Percentiles rank a stretch among this genome's conserved stretches.
Conservation (phyloP, 92 coral and sea anemone genomes). For the Siderastrea siderea region DNA sequence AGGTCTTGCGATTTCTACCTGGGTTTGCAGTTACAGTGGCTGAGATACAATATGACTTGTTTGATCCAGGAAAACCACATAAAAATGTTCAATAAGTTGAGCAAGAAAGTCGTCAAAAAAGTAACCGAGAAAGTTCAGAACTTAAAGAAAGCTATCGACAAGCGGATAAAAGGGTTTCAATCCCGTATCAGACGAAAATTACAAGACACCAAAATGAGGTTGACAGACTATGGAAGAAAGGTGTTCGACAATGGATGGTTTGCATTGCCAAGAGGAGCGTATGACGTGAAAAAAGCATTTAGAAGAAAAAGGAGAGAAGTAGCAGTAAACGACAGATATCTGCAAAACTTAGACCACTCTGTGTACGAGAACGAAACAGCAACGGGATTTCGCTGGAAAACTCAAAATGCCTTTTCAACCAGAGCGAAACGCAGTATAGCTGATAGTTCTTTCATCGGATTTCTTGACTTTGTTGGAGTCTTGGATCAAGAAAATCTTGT, state of each 20-base stretch:
- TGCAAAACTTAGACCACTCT: neutral
- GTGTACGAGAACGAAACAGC: neutral
- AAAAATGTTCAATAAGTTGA: slow-evolving; percentile 75
- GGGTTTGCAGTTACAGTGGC: slow-evolving; percentile 64
- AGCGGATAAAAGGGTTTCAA: slow-evolving; percentile 41
- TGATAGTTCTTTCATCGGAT: slow-evolving; percentile 62
- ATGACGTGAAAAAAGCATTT: slow-evolving; percentile 4
- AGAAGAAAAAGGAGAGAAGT: slow-evolving; percentile 62
- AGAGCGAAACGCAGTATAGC: slow-evolving; percentile 67
- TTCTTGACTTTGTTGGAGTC: slow-evolving; percentile 83
- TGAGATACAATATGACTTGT: slow-evolving; percentile 79
- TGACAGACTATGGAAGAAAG: slow-evolving; percentile 64
- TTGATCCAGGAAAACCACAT: slow-evolving; percentile 72
- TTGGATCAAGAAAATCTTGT: slow-evolving; percentile 57
- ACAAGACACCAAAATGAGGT: slow-evolving; percentile 40
- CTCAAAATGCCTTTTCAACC: neutral
- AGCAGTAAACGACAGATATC: neutral
- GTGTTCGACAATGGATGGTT: slow-evolving; percentile 82
- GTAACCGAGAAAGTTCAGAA: slow-evolving; percentile 54
- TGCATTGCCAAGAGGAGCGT: slow-evolving; percentile 72
- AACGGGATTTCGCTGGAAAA: neutral
- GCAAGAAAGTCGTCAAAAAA: slow-evolving; percentile 55
- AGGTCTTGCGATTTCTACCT: slow-evolving; percentile 80
- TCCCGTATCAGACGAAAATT: slow-evolving; percentile 50
- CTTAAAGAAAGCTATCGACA: slow-evolving; percentile 53